phyloP scores from a whole-genome alignment of 2,888 invertebrate species.

The Anthophora plumipes region DNA sequence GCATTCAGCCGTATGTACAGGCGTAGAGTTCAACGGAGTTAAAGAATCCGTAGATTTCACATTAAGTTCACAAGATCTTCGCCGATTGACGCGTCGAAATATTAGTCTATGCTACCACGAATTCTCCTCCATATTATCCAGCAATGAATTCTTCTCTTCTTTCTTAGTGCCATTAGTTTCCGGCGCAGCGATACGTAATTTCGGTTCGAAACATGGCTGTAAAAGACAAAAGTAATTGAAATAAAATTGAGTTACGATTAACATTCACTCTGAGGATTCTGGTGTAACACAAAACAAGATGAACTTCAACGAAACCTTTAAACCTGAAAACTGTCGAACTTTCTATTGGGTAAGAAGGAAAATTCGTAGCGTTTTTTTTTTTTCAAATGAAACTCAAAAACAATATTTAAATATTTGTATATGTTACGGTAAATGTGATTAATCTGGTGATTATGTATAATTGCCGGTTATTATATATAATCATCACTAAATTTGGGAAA shows the following conservation, averaged over 20 bases:
- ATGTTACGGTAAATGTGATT: too few species aligned
- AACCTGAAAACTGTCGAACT: not conserved
- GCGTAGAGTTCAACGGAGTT: constrained; percentile 54
- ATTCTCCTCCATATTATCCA: constrained; percentile 91
- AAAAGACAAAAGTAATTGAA: constrained; percentile 82
- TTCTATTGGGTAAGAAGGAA: too few species aligned
- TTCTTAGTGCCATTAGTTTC: constrained; percentile 84
- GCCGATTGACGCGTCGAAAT: constrained; percentile 67
- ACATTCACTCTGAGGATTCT: not conserved
- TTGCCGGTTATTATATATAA: too few species aligned
- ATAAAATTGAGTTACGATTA: constrained; percentile 27
- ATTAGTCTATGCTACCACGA: constrained; percentile 80
- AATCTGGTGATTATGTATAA: too few species aligned
- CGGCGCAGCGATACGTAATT: constrained; percentile 85
- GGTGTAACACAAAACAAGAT: constrained; percentile 4
- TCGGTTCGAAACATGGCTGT: constrained; percentile 88
- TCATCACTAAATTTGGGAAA: too few species aligned
- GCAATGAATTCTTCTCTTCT: constrained; percentile 92
- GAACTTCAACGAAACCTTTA: constrained; percentile 5
- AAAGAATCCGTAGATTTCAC: constrained; percentile 57
- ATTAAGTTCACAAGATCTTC: constrained; percentile 61
- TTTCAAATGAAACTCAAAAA: too few species aligned
- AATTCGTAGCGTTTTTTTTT: too few species aligned
- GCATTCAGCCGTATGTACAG: constrained; percentile 56
- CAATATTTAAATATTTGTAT: too few species aligned